Conservation (phyloP, 2,888 invertebrate genomes). For the Scaptomyza cyrtandrae region DNA sequence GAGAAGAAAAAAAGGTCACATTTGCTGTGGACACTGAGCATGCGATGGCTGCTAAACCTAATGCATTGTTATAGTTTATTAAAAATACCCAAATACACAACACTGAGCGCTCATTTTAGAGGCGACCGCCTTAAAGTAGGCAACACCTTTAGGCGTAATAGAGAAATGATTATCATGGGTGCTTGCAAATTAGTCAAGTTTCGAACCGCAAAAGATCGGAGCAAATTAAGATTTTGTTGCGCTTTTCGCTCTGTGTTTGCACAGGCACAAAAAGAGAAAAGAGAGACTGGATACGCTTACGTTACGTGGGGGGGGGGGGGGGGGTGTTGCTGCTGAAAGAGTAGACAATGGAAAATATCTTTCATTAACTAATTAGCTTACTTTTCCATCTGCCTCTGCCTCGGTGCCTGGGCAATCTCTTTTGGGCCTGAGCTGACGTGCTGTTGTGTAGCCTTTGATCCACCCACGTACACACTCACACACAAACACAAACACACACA, state of each 20-base stretch:
- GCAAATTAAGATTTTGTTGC: neutral
- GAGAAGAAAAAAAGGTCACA: conserved; percentile 27
- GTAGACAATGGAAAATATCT: conserved; percentile 78
- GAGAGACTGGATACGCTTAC: neutral
- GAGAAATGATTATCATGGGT: too few species aligned
- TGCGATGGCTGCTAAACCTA: conserved; percentile 15
- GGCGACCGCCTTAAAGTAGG: neutral
- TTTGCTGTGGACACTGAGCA: conserved; percentile 31
- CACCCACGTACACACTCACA: conserved; percentile 4
- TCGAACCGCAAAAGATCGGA: neutral
- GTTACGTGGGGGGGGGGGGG: neutral
- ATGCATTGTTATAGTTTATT: neutral
- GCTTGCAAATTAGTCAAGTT: neutral
- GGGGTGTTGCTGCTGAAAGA: neutral
- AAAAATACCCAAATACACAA: neutral
- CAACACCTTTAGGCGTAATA: neutral
- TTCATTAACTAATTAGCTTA: conserved; percentile 80
- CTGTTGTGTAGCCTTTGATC: conserved; percentile 54
- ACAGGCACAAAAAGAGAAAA: neutral
- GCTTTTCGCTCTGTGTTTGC: neutral
- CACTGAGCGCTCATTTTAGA: neutral
- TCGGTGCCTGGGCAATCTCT: conserved; percentile 24
- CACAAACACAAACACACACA: neutral
- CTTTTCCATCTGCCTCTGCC: conserved; percentile 66
- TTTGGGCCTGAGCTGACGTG: conserved; percentile 45